Percentiles rank a stretch among this genome's conserved stretches.
Evolutionary conservation across 2,113 vertebrate species (phyloP).

Genomic region (Neogale vison): DNA sequence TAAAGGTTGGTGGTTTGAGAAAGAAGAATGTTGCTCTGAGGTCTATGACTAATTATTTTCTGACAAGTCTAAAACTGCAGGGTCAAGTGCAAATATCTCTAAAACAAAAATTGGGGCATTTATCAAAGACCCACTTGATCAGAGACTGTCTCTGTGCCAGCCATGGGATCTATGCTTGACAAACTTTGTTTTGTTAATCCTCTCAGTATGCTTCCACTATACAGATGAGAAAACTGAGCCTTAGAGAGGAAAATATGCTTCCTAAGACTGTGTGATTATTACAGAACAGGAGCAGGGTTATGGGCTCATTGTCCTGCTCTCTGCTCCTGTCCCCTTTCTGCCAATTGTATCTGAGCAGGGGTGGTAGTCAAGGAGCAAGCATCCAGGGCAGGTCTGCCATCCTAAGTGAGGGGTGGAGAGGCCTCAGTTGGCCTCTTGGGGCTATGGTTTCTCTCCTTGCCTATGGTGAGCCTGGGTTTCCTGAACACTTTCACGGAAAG

Average conservation of each 20-base stretch:
- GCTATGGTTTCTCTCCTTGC: neutral
- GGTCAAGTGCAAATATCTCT: neutral
- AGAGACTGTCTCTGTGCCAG: neutral
- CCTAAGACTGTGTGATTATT: rapidly evolving
- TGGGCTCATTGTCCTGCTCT: rapidly evolving
- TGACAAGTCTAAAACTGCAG: neutral
- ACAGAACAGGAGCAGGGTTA: too few relatives aligned
- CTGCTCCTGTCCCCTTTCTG: neutral
- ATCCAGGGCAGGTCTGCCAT: neutral
- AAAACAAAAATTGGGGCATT: neutral
- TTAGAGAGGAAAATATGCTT: rapidly evolving
- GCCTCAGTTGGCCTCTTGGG: neutral
- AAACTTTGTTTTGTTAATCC: rapidly evolving
- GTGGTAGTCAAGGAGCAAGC: rapidly evolving
- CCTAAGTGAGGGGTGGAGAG: rapidly evolving
- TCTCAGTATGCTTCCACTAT: neutral
- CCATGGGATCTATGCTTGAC: rapidly evolving
- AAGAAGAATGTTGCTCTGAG: neutral
- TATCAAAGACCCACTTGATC: neutral
- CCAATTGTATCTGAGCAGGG: rapidly evolving
- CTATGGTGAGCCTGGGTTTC: neutral
- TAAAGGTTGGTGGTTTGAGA: neutral
- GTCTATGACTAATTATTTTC: neutral
- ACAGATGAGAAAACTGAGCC: neutral
- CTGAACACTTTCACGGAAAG: neutral